A percentile compares a stretch with the other conserved stretches of the same genome.
Evolutionary conservation across 2,113 vertebrate species (phyloP).

Genomic region (Psittacula cyanocephala): DNA sequence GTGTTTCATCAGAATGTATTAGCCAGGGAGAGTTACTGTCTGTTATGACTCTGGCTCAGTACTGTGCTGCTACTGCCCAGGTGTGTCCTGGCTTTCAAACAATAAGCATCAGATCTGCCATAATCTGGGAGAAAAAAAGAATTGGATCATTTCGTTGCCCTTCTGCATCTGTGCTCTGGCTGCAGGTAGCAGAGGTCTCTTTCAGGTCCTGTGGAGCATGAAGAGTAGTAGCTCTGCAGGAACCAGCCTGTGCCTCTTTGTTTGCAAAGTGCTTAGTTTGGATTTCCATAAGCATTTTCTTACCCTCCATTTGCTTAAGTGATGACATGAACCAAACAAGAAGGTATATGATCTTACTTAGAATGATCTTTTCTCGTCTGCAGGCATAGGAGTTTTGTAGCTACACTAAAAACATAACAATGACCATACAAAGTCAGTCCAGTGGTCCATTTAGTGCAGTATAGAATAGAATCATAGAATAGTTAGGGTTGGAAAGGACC

Average conservation of each 20-base stretch:
- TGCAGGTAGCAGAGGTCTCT: slow-evolving; percentile 18
- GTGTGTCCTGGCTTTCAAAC: not conserved
- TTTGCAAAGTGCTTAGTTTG: slow-evolving; percentile 53
- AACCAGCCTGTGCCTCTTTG: slow-evolving; percentile 25
- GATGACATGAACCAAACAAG: slow-evolving; percentile 26
- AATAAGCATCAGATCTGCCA: not conserved
- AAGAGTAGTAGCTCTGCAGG: slow-evolving; percentile 32
- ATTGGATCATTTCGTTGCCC: not conserved
- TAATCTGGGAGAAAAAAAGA: not conserved
- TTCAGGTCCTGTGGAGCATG: slow-evolving; percentile 29
- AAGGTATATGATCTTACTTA: not conserved
- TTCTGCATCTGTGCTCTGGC: not conserved
- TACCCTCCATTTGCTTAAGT: slow-evolving; percentile 33
- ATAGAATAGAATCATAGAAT: not conserved
- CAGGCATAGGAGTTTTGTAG: not conserved
- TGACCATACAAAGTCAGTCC: not conserved
- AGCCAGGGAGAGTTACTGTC: not conserved
- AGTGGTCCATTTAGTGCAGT: rapidly evolving
- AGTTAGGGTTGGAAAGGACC: too few relatives aligned
- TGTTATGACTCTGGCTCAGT: not conserved
- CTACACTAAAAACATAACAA: not conserved
- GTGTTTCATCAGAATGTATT: not conserved
- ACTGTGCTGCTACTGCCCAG: not conserved
- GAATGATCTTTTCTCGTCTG: not conserved
- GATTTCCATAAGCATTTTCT: slow-evolving; percentile 54